A percentile compares a stretch with the other conserved stretches of the same genome.
Evolutionary conservation across 2,888 invertebrate genomes (phyloP).

Genomic region (Ditula angustiorana): DNA sequence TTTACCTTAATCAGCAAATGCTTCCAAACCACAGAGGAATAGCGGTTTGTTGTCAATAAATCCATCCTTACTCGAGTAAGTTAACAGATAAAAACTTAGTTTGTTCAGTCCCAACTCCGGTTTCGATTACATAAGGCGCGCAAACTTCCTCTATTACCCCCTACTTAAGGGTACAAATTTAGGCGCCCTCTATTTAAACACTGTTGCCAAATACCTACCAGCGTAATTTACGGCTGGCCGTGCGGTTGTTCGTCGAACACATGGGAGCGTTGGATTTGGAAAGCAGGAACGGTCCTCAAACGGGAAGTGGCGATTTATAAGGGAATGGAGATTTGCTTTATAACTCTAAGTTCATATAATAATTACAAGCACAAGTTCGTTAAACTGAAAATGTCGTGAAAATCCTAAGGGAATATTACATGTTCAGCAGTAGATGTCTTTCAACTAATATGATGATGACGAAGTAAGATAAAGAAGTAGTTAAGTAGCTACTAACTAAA

Average conservation of each 20-base stretch:
- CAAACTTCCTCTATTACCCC: conserved; percentile 72
- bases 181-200: conserved; percentile 73
- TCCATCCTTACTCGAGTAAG: conserved; percentile 63
- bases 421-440: no score
- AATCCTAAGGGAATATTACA: no score
- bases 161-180: conserved; percentile 73
- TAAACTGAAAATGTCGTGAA: no score
- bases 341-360: no score
- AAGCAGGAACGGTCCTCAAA: conserved; percentile 29
- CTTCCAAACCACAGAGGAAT: conserved; percentile 36
- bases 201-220: conserved; percentile 68
- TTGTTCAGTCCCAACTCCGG: conserved; percentile 58
- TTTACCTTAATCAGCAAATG: conserved; percentile 23
- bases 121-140: conserved; percentile 72
- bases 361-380: no score
- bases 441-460: no score
- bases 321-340: neutral
- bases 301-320: conserved; percentile 7
- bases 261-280: conserved; percentile 51
- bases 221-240: conserved; percentile 68
- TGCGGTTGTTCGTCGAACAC: conserved; percentile 63
- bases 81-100: conserved; percentile 76
- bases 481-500: no score
- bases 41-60: conserved; percentile 65
- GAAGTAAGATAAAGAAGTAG: no score